phyloP scores from a whole-genome alignment of 2,888 invertebrate species.

The Cyclophora punctaria region DNA sequence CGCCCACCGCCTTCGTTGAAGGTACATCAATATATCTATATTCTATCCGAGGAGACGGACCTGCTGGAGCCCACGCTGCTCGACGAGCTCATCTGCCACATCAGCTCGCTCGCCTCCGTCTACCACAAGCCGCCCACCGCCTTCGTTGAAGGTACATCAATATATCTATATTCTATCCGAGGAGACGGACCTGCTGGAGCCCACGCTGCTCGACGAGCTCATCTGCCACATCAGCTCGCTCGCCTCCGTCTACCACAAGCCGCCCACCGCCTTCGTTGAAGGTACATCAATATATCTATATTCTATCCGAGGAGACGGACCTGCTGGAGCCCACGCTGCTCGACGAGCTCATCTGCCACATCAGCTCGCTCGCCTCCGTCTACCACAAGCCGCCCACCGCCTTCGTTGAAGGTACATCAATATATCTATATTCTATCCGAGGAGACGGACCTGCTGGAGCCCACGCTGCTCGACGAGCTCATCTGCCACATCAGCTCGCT shows the following conservation, averaged over 20 bases:
- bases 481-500: conserved; percentile 99
- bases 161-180: too few species aligned
- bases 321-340: conserved; percentile 96
- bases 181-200: conserved; percentile 98
- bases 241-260: conserved; percentile 99
- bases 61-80: conserved; percentile 96
- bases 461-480: conserved; percentile 96
- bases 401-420: conserved; percentile 97
- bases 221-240: conserved; percentile 99
- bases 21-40: too few species aligned
- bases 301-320: conserved; percentile 99
- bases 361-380: conserved; percentile 97
- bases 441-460: conserved; percentile 98
- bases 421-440: too few species aligned
- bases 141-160: conserved; percentile 97
- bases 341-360: conserved; percentile 99
- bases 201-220: conserved; percentile 96
- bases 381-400: conserved; percentile 99
- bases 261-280: conserved; percentile 98
- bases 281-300: too few species aligned
- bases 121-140: conserved; percentile 99
- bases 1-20: conserved; percentile 98
- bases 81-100: conserved; percentile 99
- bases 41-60: conserved; percentile 99
- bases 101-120: conserved; percentile 97